A percentile compares a stretch with the other conserved stretches of the same genome.
These are phyloP conservation scores for Chauna torquata DNA, from an alignment of 2,113 vertebrate genomes.

Conservation along the genomic window DNA sequence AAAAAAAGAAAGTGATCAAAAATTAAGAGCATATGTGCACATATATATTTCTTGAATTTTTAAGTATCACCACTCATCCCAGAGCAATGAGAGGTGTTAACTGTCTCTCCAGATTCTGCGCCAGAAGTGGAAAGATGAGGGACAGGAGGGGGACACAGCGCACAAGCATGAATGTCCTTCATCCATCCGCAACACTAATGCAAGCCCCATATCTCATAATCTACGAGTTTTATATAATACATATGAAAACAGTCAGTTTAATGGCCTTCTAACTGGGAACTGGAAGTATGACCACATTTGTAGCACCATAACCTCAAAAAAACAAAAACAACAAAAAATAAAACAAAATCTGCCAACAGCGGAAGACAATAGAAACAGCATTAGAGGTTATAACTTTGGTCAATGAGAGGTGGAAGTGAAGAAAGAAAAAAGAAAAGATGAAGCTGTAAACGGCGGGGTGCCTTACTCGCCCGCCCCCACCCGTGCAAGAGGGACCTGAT, in stretches of 20 bases:
- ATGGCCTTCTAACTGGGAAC: not conserved
- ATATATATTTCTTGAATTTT: not conserved
- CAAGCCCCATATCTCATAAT: not conserved
- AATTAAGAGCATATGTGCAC: too few species aligned
- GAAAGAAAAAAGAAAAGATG: not conserved
- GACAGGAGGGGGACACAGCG: fast-evolving
- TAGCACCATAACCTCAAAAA: not conserved
- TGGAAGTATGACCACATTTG: not conserved
- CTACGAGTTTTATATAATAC: not conserved
- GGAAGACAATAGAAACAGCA: not conserved
- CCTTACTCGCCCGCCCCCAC: not conserved
- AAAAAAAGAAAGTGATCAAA: not conserved
- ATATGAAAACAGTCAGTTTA: not conserved
- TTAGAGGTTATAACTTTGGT: not conserved
- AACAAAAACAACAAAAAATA: not conserved
- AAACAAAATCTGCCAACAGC: not conserved
- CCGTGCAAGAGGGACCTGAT: not conserved
- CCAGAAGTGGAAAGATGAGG: not conserved
- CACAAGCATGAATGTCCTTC: not conserved
- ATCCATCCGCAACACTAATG: not conserved
- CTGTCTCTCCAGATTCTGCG: not conserved
- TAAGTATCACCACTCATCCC: not conserved
- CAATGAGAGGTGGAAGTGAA: not conserved
- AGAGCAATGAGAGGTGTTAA: not conserved
- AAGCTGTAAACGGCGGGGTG: not conserved